Percentiles rank a stretch among this genome's conserved stretches.
phyloP scores from a whole-genome alignment of 2,797 vertebrate genomes.

The Knipowitschia caucasica region DNA sequence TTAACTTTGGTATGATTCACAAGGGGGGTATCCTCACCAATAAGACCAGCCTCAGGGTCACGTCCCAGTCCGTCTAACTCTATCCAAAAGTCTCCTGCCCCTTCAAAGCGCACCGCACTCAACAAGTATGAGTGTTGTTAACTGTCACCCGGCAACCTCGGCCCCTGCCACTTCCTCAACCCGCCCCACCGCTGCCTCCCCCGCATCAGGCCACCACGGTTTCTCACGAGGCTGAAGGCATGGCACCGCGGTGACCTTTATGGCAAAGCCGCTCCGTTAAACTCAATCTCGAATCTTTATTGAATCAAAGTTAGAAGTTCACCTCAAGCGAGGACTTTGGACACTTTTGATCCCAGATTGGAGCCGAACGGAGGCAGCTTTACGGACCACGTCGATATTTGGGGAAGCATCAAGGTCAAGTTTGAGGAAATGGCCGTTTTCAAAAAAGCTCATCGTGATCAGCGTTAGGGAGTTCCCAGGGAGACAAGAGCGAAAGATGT shows the following conservation, averaged over 20 bases:
- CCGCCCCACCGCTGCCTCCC: conserved; percentile 38
- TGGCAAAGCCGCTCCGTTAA: conserved; percentile 46
- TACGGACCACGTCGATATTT: conserved; percentile 43
- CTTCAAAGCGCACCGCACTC: conserved; percentile 37
- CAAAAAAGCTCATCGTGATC: conserved; percentile 67
- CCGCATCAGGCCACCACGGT: conserved; percentile 35
- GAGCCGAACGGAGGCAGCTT: conserved; percentile 44
- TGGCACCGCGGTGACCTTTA: conserved; percentile 35
- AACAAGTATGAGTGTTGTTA: conserved; percentile 35
- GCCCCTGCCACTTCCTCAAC: conserved; percentile 56
- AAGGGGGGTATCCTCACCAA: conserved; percentile 65
- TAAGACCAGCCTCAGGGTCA: conserved; percentile 34
- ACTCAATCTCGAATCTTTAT: conserved; percentile 27
- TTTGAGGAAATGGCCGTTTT: conserved; percentile 60
- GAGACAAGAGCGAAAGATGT: conserved; percentile 37
- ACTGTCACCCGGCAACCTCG: conserved; percentile 74
- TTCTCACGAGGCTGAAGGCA: conserved; percentile 34
- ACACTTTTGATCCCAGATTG: conserved; percentile 41
- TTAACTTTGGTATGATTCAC: conserved; percentile 82
- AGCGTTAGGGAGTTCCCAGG: conserved; percentile 44
- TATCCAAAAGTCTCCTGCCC: conserved; percentile 11
- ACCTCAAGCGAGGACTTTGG: conserved; percentile 26
- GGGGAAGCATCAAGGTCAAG: conserved; percentile 43
- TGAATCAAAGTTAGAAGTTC: conserved; percentile 20
- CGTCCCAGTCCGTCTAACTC: conserved; percentile 32